Evolutionary conservation across 1,140 invertebrate species (phyloP), one percentile per base, ranked within the genome.

Genomic region (Zaprionus vittiger): DNA sequence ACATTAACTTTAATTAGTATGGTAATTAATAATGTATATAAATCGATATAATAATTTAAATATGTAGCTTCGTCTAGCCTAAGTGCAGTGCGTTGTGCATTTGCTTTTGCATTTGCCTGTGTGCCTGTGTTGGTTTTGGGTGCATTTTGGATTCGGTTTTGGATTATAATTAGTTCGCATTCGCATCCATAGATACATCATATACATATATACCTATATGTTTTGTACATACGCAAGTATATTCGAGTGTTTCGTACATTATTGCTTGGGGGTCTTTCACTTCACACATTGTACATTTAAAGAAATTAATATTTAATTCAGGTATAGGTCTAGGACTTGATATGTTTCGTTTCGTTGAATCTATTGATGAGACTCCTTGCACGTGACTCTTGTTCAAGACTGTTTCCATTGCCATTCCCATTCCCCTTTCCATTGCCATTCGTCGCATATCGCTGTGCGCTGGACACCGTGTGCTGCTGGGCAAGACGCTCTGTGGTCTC

Each of bases 281-380:
- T 71, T 52, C 22, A 71, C 26, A 73, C 59, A 70, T 31, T 22
- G 22, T 31, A 76, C 17, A 76, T 28, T 14, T 37, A 41, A 61
- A 72, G 54, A 47, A 68, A 73, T 73, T 66, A 41, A 80, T 80
- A 69, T 77, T 78, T 73, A 24, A 52, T 24, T 73, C 26, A 66
- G 63, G 56, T 70, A 44, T 77, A 64, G 73, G 70, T 64, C 85
- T 90, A 90, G 82, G 85, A 85, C 77, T 82, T 91, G 77, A 90
- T 85, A 70, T 91, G 86, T 76, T 90, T 89, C 77, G 86, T 91
- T 90, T 91, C 85, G 79, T 75, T 90, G 82, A 85, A 90, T 85
- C 79, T 81, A 66, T 80, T 90, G 66, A 91, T 90, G 52, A 90
- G 87, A 60, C 65, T 64, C 28, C 86, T 73, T n/a, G 85, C 86